Base-by-base conservation (phyloP, 2,113 vertebrate species). In the Bostrychus sinensis region DNA sequence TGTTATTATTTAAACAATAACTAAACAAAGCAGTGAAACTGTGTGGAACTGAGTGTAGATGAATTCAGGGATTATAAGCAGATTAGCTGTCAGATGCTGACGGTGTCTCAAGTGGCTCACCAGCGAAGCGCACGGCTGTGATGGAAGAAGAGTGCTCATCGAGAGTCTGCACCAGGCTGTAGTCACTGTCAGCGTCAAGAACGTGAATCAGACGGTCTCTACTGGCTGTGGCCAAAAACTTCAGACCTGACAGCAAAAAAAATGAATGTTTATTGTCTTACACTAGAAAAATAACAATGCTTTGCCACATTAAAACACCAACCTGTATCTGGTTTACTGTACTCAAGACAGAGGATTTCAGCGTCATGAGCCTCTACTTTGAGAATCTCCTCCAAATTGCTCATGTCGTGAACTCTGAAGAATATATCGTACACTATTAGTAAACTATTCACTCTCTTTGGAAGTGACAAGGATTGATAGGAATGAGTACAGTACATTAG, bases 81-180 rank as follows among this genome's bases (percentile, higher is more conserved):
- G 72, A 81, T 69, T 70, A 77, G 64, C 61, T n/a, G 23, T 80
- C 62, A 79, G 68, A 83, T 78, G 79, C 66, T 66, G 56, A 66
- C 65, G 36, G 56, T 1, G 19, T 13, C 73, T 89, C 85, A 93
- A 73, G 75, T 23, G 62, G 39, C 79, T 91, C 88, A 99, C 97
- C 96, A 78, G 97, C 94, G 82, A 99, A 98, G 66, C 95, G 95
- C 56, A 98, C 93, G 38, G 97, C 94, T 28, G 96, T 98, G 88
- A 99, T 95, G 66, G 95, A 95, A 51, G 97, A 98, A 3, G 97
- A 98, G 88, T 99, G 97, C 53, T 98, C 95, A 1, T 98, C 97
- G 56, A 99, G 85, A 0, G 97, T 98, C 91, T 99, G 94, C 74
- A 97, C 91, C 53, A 97, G 87, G 54, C 92, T 89, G 63, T 99